phyloP scores from a whole-genome alignment of 2,797 vertebrate genomes.

The Lophius americanus region DNA sequence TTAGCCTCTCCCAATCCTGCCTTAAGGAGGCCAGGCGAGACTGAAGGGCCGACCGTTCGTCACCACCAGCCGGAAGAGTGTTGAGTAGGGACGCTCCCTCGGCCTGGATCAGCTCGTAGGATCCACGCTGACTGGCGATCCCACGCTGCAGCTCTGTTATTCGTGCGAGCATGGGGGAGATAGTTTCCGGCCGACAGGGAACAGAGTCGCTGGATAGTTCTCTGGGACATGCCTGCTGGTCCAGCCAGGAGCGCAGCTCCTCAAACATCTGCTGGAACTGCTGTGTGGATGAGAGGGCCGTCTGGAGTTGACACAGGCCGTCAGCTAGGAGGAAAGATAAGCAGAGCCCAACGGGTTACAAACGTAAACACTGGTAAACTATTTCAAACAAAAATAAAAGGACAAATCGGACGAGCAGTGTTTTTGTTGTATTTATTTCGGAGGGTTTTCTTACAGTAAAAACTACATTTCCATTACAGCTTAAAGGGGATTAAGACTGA shows the following conservation, averaged over 20 bases:
- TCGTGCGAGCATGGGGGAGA: slow-evolving; percentile 87
- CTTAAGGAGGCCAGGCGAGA: slow-evolving; percentile 85
- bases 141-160: slow-evolving; percentile 91
- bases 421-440: slow-evolving; percentile 22
- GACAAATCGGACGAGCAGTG: not conserved
- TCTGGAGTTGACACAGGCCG: slow-evolving; percentile 94
- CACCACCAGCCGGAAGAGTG: slow-evolving; percentile 87
- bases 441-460: slow-evolving; percentile 22
- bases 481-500: slow-evolving; percentile 16
- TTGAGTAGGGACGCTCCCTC: slow-evolving; percentile 91
- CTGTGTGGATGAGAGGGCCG: slow-evolving; percentile 93
- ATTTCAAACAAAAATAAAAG: slow-evolving; percentile 15
- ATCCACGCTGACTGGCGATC: slow-evolving; percentile 92
- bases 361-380: slow-evolving; percentile 17
- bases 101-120: slow-evolving; percentile 93
- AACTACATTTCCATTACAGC: slow-evolving; percentile 7
- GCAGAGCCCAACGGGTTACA: slow-evolving; percentile 4
- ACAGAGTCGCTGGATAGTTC: slow-evolving; percentile 77
- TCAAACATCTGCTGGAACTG: slow-evolving; percentile 99
- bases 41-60: slow-evolving; percentile 88
- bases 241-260: slow-evolving; percentile 93
- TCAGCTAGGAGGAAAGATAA: slow-evolving; percentile 81
- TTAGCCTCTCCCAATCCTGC: slow-evolving; percentile 91
- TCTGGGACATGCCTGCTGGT: slow-evolving; percentile 82
- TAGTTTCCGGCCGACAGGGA: slow-evolving; percentile 86